Base-by-base conservation (phyloP, 1,140 invertebrate species). In the Nasonia giraulti region DNA sequence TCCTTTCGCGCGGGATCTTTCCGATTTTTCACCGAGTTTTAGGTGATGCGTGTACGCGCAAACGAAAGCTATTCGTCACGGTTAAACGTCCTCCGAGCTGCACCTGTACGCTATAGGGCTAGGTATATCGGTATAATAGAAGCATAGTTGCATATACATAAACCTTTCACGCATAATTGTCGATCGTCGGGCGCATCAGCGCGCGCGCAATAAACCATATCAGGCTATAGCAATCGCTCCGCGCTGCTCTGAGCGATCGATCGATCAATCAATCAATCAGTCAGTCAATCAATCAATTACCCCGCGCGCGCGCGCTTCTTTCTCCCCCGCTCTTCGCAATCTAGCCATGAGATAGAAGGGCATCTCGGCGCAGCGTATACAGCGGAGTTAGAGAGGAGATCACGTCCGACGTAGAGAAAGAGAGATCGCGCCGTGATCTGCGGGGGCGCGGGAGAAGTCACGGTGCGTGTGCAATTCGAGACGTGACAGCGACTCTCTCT, bases 401-500 rank as follows among this genome's bases (percentile, higher is more conserved):
- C 55, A 69, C 33, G 75, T 31, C n/a, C n/a, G n/a, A n/a, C n/a
- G n/a, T n/a, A n/a, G n/a, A n/a, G n/a, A n/a, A n/a, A n/a, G n/a
- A n/a, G n/a, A n/a, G n/a, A n/a, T n/a, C n/a, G n/a, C n/a, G n/a
- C n/a, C n/a, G n/a, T n/a, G n/a, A n/a, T n/a, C 90, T 85, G 85
- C 85, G 86, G 83, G 87, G 87, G 85, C 71, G 83, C 87, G 79
- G 76, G 85, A 88, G 50, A 88, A 90, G 87, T 89, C 88, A 88
- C 87, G 87, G 88, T 92, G 91, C 91, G 91, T 91, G 91, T 91
- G 91, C 90, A 91, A 92, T 91, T 89, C 88, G 90, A 92, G 89
- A 92, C 90, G 91, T 91, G 91, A 92, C 91, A 37, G 66, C 88
- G 84, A 85, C 87, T 89, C 87, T 4, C 40, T 12, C 62, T 40